A percentile compares a stretch with the other conserved stretches of the same genome.
phyloP scores from a whole-genome alignment of 2,113 vertebrate genomes.

The Macheiramphus alcinus region DNA sequence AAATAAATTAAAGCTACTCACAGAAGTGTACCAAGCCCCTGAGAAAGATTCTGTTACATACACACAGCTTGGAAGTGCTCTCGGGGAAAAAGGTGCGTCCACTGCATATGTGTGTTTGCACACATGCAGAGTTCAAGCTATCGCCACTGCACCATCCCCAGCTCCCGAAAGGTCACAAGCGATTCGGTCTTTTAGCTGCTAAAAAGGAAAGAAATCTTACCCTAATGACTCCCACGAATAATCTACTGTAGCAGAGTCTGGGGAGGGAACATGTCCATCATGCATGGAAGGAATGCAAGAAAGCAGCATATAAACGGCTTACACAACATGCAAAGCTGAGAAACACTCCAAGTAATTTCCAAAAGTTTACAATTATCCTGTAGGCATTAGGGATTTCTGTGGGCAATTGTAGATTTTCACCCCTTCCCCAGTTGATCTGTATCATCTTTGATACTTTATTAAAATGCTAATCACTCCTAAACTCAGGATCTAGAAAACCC shows the following conservation, averaged over 20 bases:
- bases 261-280: not conserved
- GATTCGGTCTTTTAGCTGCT: not conserved
- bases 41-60: conserved; percentile 50
- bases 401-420: not conserved
- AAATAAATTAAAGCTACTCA: conserved; percentile 56
- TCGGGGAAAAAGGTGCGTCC: not conserved
- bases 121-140: not conserved
- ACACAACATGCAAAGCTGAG: not conserved
- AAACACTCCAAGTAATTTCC: not conserved
- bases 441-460: not conserved
- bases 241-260: not conserved
- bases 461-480: not conserved
- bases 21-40: conserved; percentile 32
- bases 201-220: conserved; percentile 12
- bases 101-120: not conserved
- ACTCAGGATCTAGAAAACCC: not conserved
- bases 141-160: not conserved
- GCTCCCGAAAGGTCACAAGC: not conserved
- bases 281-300: not conserved
- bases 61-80: conserved; percentile 4
- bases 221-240: not conserved
- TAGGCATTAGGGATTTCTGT: not conserved
- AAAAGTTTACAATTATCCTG: not conserved
- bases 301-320: not conserved
- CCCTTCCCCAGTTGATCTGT: not conserved